These are phyloP conservation scores for Phortica variegata DNA, from an alignment of 1,140 invertebrate species.

Conservation along the genomic window DNA sequence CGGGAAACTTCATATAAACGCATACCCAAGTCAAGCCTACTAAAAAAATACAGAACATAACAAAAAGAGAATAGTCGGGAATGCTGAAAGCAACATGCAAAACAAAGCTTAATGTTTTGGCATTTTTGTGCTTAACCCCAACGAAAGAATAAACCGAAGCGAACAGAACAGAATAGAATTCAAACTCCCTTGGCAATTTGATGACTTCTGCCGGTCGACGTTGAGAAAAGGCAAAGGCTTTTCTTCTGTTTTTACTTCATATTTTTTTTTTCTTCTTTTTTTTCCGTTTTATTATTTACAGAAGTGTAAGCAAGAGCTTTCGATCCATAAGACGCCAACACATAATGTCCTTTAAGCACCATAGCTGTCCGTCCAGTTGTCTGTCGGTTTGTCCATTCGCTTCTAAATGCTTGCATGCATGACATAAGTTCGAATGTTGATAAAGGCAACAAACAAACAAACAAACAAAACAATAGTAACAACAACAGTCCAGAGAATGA, in stretches of 20 bases:
- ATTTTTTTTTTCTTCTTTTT: neutral
- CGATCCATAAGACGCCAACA: conserved; percentile 6
- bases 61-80: neutral
- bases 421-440: too few relatives aligned
- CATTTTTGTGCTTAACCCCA: conserved; percentile 1
- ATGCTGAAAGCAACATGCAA: conserved; percentile 16
- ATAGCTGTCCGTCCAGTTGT: conserved; percentile 5
- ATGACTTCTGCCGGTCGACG: neutral
- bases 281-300: neutral
- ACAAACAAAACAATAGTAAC: conserved; percentile 3
- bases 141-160: neutral
- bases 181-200: too few relatives aligned
- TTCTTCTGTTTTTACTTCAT: neutral
- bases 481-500: neutral
- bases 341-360: conserved; percentile 25
- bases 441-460: neutral
- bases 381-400: conserved; percentile 1
- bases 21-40: too few relatives aligned
- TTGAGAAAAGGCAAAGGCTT: conserved; percentile 19
- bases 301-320: neutral
- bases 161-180: too few relatives aligned
- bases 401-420: neutral
- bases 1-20: too few relatives aligned
- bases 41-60: too few relatives aligned
- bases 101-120: conserved; percentile 14